Percentiles rank a stretch among this genome's conserved stretches.
These are phyloP conservation scores for Eremobia ochroleuca DNA, from an alignment of 2,888 invertebrate species.

Conservation along the genomic window DNA sequence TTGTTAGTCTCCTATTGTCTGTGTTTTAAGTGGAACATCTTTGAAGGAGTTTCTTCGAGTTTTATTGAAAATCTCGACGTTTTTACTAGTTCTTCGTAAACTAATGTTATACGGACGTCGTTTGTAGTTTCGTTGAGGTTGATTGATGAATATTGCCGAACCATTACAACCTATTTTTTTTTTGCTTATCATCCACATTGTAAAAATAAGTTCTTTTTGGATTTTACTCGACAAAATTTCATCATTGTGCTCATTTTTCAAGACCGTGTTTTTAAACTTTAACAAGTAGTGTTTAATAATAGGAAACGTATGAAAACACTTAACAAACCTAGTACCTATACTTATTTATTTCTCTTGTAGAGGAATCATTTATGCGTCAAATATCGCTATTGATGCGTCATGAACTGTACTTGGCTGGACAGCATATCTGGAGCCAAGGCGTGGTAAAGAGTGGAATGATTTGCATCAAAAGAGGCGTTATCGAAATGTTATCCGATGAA, in stretches of 20 bases:
- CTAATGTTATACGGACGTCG: conserved; percentile 19
- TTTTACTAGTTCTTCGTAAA: conserved; percentile 28
- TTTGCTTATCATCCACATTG: conserved; percentile 52
- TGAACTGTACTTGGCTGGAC: conserved; percentile 83
- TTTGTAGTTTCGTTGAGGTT: conserved; percentile 43
- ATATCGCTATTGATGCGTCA: conserved; percentile 85
- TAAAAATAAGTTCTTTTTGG: conserved; percentile 19
- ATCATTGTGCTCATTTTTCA: background rate
- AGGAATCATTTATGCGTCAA: conserved; percentile 86
- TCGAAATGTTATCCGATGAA: conserved; percentile 90
- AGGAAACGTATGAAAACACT: background rate
- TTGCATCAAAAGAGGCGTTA: conserved; percentile 85
- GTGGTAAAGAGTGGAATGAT: conserved; percentile 87
- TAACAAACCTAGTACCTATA: background rate
- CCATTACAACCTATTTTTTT: conserved; percentile 35
- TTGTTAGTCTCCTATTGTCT: conserved; percentile 56
- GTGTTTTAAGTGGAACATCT: conserved; percentile 32
- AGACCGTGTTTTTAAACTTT: background rate
- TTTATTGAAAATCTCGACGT: conserved; percentile 5
- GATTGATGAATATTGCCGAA: conserved; percentile 57
- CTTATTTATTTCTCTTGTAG: conserved; percentile 64
- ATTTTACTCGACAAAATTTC: conserved; percentile 17
- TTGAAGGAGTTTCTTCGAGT: conserved; percentile 12
- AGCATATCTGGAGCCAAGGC: conserved; percentile 86
- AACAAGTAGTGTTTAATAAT: background rate